phyloP scores from a whole-genome alignment of 2,888 invertebrate genomes.

The Athalia circularis region DNA sequence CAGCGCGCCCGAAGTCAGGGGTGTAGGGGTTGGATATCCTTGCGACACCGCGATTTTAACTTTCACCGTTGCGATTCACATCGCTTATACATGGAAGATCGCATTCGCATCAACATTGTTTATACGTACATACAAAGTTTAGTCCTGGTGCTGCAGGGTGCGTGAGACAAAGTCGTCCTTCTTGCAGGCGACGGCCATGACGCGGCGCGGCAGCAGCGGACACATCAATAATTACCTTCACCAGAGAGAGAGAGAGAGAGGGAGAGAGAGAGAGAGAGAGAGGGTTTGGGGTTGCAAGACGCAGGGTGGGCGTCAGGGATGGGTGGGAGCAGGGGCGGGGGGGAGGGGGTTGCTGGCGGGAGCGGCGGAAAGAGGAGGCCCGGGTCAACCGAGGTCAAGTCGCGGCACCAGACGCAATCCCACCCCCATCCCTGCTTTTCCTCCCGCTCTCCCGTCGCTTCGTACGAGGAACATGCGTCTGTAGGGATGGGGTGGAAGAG shows the following conservation, averaged over 20 bases:
- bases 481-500: too few species aligned
- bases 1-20: too few species aligned
- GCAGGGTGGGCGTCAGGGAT: constrained; percentile 55
- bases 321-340: constrained; percentile 47
- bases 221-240: constrained; percentile 72
- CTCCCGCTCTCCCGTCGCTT: constrained; percentile 57
- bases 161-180: constrained; percentile 45
- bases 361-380: constrained; percentile 63
- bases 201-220: constrained; percentile 66
- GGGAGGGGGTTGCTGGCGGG: constrained; percentile 39
- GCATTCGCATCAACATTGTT: too few species aligned
- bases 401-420: constrained; percentile 73
- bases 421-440: constrained; percentile 57
- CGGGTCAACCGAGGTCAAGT: constrained; percentile 74
- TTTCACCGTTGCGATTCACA: too few species aligned
- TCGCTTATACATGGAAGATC: too few species aligned
- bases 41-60: too few species aligned
- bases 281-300: constrained; percentile 55
- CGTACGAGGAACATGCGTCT: constrained; percentile 55
- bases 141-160: constrained; percentile 11
- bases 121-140: too few species aligned
- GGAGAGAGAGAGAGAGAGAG: constrained; percentile 56
- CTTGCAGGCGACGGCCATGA: constrained; percentile 44
- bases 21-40: too few species aligned
- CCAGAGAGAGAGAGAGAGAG: constrained; percentile 32